Evolutionary conservation across 2,888 invertebrate genomes (phyloP).

Genomic region (Nasonia oneida): DNA sequence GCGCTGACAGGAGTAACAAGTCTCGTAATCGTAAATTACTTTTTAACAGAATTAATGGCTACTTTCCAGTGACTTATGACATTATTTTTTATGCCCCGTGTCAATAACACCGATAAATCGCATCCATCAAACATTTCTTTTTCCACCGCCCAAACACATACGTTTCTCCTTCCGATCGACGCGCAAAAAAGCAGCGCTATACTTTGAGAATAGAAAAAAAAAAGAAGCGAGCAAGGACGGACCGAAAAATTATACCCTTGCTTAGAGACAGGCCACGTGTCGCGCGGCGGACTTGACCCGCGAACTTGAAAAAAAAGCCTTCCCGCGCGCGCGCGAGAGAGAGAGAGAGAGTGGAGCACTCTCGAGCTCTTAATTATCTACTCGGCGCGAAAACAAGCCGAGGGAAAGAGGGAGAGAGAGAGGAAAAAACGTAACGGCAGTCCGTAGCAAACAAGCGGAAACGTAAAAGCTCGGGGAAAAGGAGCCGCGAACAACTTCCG

Average conservation of each 20-base stretch:
- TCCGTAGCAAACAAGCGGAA: neutral
- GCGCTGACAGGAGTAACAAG: neutral
- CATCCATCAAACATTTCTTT: neutral
- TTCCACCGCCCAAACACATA: neutral
- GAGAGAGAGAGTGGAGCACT: neutral
- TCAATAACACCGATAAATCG: neutral
- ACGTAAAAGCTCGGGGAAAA: neutral
- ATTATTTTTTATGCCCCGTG: neutral
- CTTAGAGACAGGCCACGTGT: neutral
- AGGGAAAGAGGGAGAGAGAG: neutral
- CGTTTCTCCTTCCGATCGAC: neutral
- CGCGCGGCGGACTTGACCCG: neutral
- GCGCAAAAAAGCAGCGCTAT: neutral
- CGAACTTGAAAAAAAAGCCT: neutral
- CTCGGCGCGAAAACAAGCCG: slow-evolving; percentile 3
- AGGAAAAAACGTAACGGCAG: neutral
- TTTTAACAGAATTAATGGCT: neutral
- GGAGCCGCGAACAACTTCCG: neutral
- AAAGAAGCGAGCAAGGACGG: neutral
- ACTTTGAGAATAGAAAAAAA: neutral
- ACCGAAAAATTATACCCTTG: neutral
- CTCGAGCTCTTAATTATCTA: slow-evolving; percentile 40
- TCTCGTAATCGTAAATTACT: slow-evolving; percentile 19
- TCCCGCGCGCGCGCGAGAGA: no score
- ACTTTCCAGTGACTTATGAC: neutral